phyloP scores from a whole-genome alignment of 1,140 invertebrate genomes.

The Drosophila truncata region DNA sequence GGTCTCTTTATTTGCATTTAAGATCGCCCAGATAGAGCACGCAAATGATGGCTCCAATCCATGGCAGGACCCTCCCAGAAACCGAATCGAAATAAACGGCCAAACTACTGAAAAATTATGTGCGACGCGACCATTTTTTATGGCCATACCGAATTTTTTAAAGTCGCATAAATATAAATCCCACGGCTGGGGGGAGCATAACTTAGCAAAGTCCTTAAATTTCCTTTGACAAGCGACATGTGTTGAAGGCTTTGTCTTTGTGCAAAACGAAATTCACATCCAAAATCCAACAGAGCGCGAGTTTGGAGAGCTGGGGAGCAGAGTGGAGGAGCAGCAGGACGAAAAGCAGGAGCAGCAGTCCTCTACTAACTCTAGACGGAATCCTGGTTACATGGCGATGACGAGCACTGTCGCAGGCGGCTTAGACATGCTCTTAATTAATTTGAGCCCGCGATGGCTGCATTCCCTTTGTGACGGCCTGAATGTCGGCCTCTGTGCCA shows the following conservation, averaged over 20 bases:
- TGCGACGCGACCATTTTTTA: conserved; percentile 46
- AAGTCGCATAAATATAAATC: conserved; percentile 63
- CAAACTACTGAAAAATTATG: conserved; percentile 68
- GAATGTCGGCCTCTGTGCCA: conserved; percentile 9
- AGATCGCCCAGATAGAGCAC: conserved; percentile 77
- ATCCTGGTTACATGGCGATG: conserved; percentile 23
- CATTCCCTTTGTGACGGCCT: conserved; percentile 54
- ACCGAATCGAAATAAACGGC: conserved; percentile 34
- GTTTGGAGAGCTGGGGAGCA: conserved; percentile 32
- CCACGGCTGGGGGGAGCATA: conserved; percentile 1
- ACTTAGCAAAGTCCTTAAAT: conserved; percentile 54
- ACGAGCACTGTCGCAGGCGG: conserved; percentile 38
- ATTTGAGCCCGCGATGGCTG: conserved; percentile 64
- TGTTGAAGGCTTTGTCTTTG: conserved; percentile 75
- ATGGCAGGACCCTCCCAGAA: background rate
- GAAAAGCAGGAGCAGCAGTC: background rate
- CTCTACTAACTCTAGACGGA: background rate
- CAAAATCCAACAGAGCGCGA: conserved; percentile 59
- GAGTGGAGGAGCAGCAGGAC: background rate
- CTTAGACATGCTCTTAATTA: conserved; percentile 72
- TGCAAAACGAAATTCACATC: conserved; percentile 56
- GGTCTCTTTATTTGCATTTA: conserved; percentile 75
- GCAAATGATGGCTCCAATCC: conserved; percentile 56
- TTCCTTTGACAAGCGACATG: conserved; percentile 77
- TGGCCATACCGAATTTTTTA: conserved; percentile 43